Conservation (phyloP, 2,888 invertebrate genomes). For the Oxytorus armatus region DNA sequence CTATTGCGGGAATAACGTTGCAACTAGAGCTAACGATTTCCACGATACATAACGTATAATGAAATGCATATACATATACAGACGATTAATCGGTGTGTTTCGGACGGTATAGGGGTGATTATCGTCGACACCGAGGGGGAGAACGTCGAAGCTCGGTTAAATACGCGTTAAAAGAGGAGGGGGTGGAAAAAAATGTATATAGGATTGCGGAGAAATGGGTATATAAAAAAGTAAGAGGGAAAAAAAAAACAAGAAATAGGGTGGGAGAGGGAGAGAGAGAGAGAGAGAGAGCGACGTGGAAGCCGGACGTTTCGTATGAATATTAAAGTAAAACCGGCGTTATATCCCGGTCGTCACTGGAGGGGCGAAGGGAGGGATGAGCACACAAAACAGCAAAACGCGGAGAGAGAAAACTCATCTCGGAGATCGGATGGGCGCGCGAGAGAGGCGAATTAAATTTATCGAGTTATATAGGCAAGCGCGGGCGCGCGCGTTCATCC, state of each 20-base stretch:
- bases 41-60: not conserved
- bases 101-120: conserved; percentile 49
- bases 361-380: conserved; percentile 29
- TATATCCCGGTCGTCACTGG: conserved; percentile 23
- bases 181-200: conserved; percentile 6
- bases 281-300: conserved; percentile 33
- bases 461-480: conserved; percentile 70
- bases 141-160: conserved; percentile 31
- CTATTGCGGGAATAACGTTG: conserved; percentile 27
- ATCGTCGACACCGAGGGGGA: conserved; percentile 39
- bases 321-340: conserved; percentile 66
- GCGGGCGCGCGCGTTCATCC: conserved; percentile 63
- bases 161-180: not conserved
- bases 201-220: conserved; percentile 11
- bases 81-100: conserved; percentile 29
- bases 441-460: conserved; percentile 75
- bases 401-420: conserved; percentile 41
- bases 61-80: not conserved
- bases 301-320: conserved; percentile 68
- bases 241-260: conserved; percentile 25
- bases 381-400: conserved; percentile 47
- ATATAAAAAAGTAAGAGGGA: conserved; percentile 7
- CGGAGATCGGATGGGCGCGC: conserved; percentile 66
- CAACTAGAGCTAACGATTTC: conserved; percentile 45
- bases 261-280: not conserved